Evolutionary conservation across 2,113 vertebrate species (phyloP).

Genomic region (Aptenodytes forsteri): DNA sequence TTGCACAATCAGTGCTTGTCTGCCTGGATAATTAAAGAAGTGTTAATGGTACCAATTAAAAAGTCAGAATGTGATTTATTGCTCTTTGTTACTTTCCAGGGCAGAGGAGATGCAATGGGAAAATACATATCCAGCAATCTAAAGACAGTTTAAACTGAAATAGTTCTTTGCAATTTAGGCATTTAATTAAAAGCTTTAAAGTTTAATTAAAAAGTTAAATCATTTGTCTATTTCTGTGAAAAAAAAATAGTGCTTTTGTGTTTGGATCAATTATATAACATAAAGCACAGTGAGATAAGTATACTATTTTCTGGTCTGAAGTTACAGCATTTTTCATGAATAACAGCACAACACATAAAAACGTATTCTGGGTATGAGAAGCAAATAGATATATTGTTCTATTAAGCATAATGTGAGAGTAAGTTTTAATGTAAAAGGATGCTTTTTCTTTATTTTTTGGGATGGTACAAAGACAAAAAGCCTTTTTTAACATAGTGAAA

Average conservation of each 20-base stretch:
- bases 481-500: background rate
- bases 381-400: conserved; percentile 63
- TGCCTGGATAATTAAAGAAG: conserved; percentile 61
- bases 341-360: conserved; percentile 55
- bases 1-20: conserved; percentile 14
- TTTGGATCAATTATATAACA: conserved; percentile 65
- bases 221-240: conserved; percentile 68
- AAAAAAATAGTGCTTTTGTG: conserved; percentile 25
- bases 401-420: conserved; percentile 55
- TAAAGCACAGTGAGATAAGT: conserved; percentile 60
- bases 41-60: conserved; percentile 67
- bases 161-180: conserved; percentile 71
- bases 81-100: conserved; percentile 60
- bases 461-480: background rate
- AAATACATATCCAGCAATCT: conserved; percentile 67
- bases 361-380: conserved; percentile 35
- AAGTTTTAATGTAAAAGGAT: conserved; percentile 49
- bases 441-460: conserved; percentile 7
- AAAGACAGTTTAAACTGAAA: conserved; percentile 70
- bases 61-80: conserved; percentile 60
- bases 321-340: conserved; percentile 46
- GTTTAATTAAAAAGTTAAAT: conserved; percentile 83
- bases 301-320: conserved; percentile 54
- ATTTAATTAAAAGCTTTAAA: conserved; percentile 80
- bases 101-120: conserved; percentile 53